Base-by-base conservation (phyloP, 2,888 invertebrate species). In the Neoitamus cyanurus region DNA sequence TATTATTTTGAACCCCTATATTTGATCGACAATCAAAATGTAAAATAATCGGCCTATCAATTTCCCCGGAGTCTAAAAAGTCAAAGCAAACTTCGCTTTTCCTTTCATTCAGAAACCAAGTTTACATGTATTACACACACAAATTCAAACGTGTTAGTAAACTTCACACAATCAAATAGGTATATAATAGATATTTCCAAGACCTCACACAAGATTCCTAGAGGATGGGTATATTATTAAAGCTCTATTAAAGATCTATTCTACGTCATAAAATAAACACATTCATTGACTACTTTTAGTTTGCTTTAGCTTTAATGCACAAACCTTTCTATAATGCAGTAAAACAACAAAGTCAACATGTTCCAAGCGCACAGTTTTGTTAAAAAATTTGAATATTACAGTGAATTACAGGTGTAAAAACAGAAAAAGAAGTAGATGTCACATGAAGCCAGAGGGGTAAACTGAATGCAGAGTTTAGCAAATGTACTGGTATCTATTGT, bases 401-500 rank as follows among this genome's bases (percentile, higher is more conserved):
- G 58, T 70, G 34, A 70, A n/a, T 70, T 70, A 31, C 34, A 70
- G 34, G 70, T 70, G 70, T 70, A 73, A 73, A 73, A 73, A 37
- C 34, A 20, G 31, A 77, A 77, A 73, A 46, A 46, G 25, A 77
- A 48, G 48, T n/a, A 48, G 48, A 30, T 75, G 75, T 75, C 75
- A 78, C 78, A 78, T 78, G 46, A 78, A 78, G 48, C 78, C 46
- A 58, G 30, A 48, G 30, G 46, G 30, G 46, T 48, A 78, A 48
- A 58, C 34, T 77, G 78, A 48, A 78, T 78, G 48, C 78, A 78
- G 30, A 78, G 5, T 78, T 48, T 78, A 78, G 78, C 78, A 31
- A 58, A 78, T 78, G 78, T 77, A 46, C 46, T 77, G 36, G 31
- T 34, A 69, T 20, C 37, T 69, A 82, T 69, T 82, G 69, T 68